Conservation (phyloP, 2,113 vertebrate genomes). For the Columba livia region DNA sequence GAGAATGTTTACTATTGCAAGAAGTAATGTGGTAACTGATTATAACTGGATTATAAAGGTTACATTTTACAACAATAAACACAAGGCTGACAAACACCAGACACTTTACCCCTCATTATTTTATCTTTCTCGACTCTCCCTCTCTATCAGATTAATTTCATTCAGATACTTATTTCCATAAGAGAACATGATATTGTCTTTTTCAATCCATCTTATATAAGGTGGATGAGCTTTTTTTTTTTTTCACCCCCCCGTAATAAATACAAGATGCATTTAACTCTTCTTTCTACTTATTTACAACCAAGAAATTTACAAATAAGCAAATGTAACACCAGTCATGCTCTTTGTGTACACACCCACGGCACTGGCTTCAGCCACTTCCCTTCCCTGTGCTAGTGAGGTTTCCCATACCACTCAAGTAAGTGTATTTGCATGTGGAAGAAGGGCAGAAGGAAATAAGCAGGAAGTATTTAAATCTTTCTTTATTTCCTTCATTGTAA, state of each 20-base stretch:
- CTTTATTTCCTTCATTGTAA: not conserved
- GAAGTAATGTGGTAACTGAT: conserved; percentile 1
- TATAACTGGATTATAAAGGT: conserved; percentile 38
- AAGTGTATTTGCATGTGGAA: not conserved
- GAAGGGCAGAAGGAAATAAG: not conserved
- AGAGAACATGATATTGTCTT: not conserved
- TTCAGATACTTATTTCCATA: not conserved
- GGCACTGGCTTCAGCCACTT: not conserved
- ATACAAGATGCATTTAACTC: not conserved
- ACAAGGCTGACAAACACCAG: not conserved
- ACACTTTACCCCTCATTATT: not conserved
- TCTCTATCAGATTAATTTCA: not conserved
- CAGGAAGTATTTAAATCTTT: not conserved
- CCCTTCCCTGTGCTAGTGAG: not conserved
- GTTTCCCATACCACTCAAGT: not conserved
- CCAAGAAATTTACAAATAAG: not conserved
- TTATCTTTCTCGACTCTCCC: not conserved
- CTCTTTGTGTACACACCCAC: not conserved
- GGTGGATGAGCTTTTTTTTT: not conserved
- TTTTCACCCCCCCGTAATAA: not conserved
- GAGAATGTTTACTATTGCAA: not conserved
- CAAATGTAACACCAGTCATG: not conserved
- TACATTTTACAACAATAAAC: conserved; percentile 33
- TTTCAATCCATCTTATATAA: not conserved
- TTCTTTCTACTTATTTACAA: not conserved